Evolutionary conservation across 2,888 invertebrate species (phyloP), one percentile per base, ranked within the genome.

Genomic region (Tetragonula carbonaria): DNA sequence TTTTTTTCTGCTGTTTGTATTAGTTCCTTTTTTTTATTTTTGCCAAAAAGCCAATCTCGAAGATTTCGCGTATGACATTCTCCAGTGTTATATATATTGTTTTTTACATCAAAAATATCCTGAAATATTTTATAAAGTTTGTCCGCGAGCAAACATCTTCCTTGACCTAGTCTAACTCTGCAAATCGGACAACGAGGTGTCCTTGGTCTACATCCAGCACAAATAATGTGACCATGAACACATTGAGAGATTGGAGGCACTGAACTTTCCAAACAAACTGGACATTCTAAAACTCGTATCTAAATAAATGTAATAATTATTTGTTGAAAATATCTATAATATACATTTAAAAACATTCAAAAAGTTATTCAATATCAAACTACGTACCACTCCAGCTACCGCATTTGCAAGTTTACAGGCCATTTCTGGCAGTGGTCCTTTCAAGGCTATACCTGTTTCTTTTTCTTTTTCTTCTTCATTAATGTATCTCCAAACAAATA

Each of bases 241-340:
- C 96, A 96, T 93, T 96, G 96, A 82, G 95, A 95, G 86, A 96
- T 95, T 45, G 96, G 96, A 74, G 96, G 96, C 91, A 95, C 95
- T 94, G 96, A 96, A 93, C 95, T 96, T 91, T 96, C 96, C 91
- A 96, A 94, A 93, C 96, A 96, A 87, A 96, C 96, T 33, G 96
- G 96, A 87, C 96, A 96, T 92, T 96, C 96, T 91, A 96, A 93
- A 3, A 91, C 91, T 53, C 83, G 87, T 11, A 93, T 80, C 90
- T 90, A 33, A 45, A 75, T 38, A 55, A 55, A 63, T 2, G 33
- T 63, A 78, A 53, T 71, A n/a, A 82, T 28, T 45, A 75, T 18
- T 68, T 84, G 8, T 23, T 16, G 2, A 38, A 71, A 23, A 18
- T 57, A 63, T 28, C 16, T 45, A 14, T 57, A 33, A 16, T 8